Percentiles rank a stretch among this genome's conserved stretches.
These are phyloP conservation scores for Aphelinus certus DNA, from an alignment of 1,140 invertebrate genomes.

Conservation along the genomic window DNA sequence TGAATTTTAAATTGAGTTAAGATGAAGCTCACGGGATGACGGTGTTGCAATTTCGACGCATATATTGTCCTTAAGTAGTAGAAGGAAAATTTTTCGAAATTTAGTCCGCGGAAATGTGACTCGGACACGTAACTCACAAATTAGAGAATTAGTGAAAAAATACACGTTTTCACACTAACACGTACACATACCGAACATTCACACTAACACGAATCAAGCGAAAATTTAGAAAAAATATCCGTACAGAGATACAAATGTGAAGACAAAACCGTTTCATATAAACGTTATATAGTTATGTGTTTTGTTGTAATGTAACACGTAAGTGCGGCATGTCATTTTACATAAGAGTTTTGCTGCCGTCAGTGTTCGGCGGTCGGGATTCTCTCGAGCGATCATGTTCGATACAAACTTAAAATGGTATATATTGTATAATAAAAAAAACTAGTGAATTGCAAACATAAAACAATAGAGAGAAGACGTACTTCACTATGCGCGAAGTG, in stretches of 20 bases:
- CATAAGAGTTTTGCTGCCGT: conserved; percentile 37
- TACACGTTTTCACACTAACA: conserved; percentile 13
- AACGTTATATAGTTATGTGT: conserved; percentile 39
- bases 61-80: conserved; percentile 19
- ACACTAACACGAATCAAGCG: not conserved
- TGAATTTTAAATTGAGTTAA: conserved; percentile 2
- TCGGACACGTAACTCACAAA: not conserved
- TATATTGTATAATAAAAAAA: conserved; percentile 9
- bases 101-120: conserved; percentile 5
- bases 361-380: conserved; percentile 27
- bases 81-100: conserved; percentile 17
- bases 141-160: conserved; percentile 7
- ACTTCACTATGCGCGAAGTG: not conserved
- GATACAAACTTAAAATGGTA: conserved; percentile 32
- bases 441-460: conserved; percentile 20
- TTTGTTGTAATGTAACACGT: conserved; percentile 34
- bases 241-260: not conserved
- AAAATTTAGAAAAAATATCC: conserved; percentile 4
- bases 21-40: not conserved
- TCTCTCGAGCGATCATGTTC: conserved; percentile 37
- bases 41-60: conserved; percentile 8
- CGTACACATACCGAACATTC: conserved; percentile 2
- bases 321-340: conserved; percentile 47
- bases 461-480: conserved; percentile 26
- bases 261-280: conserved; percentile 20